Evolutionary conservation across 1,140 invertebrate genomes (phyloP).

Genomic region (Cyphomyrmex costatus): DNA sequence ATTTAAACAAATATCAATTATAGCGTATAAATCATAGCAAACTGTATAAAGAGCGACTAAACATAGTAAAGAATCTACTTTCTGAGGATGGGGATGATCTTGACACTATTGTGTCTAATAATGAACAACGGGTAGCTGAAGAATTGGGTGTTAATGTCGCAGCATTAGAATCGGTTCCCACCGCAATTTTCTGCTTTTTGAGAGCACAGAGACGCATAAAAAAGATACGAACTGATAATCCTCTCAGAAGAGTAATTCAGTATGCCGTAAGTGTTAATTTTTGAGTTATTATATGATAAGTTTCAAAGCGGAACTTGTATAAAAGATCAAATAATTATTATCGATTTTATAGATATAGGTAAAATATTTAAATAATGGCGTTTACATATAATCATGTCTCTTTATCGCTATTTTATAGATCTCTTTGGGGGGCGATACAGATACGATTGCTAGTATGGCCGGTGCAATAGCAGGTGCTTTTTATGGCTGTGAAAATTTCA

Average conservation of each 20-base stretch:
- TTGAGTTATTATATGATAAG: neutral
- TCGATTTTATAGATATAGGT: neutral
- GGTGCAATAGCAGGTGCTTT: slow-evolving; percentile 92
- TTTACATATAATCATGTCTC: neutral
- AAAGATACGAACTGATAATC: slow-evolving; percentile 87
- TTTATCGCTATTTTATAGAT: slow-evolving; percentile 87
- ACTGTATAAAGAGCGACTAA: slow-evolving; percentile 87
- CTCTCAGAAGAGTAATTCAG: slow-evolving; percentile 89
- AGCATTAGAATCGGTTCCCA: slow-evolving; percentile 92
- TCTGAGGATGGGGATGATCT: slow-evolving; percentile 81
- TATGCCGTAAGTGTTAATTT: slow-evolving; percentile 81
- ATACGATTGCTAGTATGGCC: slow-evolving; percentile 93
- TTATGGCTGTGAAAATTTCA: slow-evolving; percentile 90
- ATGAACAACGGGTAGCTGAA: slow-evolving; percentile 87
- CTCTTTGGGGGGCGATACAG: slow-evolving; percentile 92
- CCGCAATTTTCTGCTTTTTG: slow-evolving; percentile 92
- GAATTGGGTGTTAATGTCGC: slow-evolving; percentile 89
- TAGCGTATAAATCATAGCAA: slow-evolving; percentile 58
- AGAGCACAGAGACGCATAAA: slow-evolving; percentile 88
- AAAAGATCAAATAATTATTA: neutral
- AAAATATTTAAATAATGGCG: slow-evolving; percentile 3
- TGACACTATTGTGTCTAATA: slow-evolving; percentile 21
- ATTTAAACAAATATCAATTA: slow-evolving; percentile 29
- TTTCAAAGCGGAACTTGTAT: neutral
- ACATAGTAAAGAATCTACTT: slow-evolving; percentile 85